Percentiles rank a stretch among this genome's conserved stretches.
Conservation (phyloP, 1,140 invertebrate species). For the Lasaia peninsularis region DNA sequence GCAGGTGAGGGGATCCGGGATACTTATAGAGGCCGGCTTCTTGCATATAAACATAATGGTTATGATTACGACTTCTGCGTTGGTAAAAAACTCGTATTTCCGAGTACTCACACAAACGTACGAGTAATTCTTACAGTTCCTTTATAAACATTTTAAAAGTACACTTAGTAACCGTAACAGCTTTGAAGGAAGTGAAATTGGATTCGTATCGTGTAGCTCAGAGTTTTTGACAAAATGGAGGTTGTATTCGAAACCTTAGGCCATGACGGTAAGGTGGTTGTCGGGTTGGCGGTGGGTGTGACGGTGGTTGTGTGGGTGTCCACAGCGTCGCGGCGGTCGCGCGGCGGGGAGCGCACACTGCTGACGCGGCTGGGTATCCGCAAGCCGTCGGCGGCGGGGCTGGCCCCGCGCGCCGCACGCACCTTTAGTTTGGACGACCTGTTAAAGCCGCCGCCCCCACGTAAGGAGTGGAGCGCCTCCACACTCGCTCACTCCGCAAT, state of each 20-base stretch:
- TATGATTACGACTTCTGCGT: too few relatives aligned
- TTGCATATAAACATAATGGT: neutral
- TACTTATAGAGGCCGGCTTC: neutral
- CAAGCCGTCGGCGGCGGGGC: constrained; percentile 87
- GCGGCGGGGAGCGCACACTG: constrained; percentile 78
- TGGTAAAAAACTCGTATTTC: too few relatives aligned
- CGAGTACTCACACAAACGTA: too few relatives aligned
- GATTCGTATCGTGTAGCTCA: too few relatives aligned
- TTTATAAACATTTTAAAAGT: too few relatives aligned
- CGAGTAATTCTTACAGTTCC: too few relatives aligned
- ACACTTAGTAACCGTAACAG: too few relatives aligned
- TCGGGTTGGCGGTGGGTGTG: neutral
- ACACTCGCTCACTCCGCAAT: constrained; percentile 53
- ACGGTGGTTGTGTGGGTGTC: constrained; percentile 52
- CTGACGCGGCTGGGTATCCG: constrained; percentile 87
- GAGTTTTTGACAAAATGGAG: too few relatives aligned
- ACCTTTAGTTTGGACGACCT: constrained; percentile 91
- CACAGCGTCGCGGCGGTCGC: constrained; percentile 41
- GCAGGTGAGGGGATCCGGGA: constrained; percentile 20
- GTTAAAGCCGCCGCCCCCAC: constrained; percentile 84
- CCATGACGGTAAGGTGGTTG: too few relatives aligned
- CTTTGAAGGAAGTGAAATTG: too few relatives aligned
- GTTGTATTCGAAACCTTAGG: too few relatives aligned
- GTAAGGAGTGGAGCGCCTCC: constrained; percentile 78
- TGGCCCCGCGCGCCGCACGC: constrained; percentile 80